A percentile compares a stretch with the other conserved stretches of the same genome.
Conservation (phyloP, 2,797 vertebrate genomes). For the Pangasius macronema region DNA sequence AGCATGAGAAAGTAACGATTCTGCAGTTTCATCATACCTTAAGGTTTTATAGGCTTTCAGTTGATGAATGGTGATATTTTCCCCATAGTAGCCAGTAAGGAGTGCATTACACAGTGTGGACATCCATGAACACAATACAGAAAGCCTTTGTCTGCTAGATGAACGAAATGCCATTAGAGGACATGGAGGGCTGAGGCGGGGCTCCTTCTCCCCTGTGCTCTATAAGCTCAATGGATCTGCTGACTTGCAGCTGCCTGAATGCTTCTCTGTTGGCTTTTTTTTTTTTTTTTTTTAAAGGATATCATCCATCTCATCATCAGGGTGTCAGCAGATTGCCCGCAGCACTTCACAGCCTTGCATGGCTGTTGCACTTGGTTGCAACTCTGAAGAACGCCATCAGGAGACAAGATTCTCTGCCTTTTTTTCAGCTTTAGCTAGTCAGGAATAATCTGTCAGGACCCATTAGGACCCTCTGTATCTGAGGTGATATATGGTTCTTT, state of each 20-base stretch:
- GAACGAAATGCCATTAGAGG: constrained; percentile 42
- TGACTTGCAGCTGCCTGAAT: constrained; percentile 50
- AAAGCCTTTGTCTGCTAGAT: constrained; percentile 41
- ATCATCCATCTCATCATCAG: constrained; percentile 41
- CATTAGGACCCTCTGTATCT: constrained; percentile 27
- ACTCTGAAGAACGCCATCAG: constrained; percentile 40
- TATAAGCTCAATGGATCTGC: constrained; percentile 50
- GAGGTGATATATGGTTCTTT: constrained; percentile 26
- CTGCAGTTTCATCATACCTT: constrained; percentile 37
- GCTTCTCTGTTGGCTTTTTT: constrained; percentile 40
- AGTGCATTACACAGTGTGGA: constrained; percentile 30
- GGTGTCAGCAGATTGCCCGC: constrained; percentile 42
- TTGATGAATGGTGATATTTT: constrained; percentile 37
- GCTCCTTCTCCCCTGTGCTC: constrained; percentile 49
- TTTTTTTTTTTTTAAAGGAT: constrained; percentile 35
- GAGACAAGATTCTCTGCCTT: constrained; percentile 9
- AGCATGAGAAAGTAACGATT: constrained; percentile 18
- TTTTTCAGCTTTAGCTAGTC: constrained; percentile 30
- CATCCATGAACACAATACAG: constrained; percentile 35
- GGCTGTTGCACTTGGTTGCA: constrained; percentile 27
- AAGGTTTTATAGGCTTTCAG: constrained; percentile 27
- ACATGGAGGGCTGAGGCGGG: constrained; percentile 17
- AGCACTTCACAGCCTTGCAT: constrained; percentile 34
- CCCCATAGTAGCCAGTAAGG: constrained; percentile 8
- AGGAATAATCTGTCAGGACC: constrained; percentile 39